These are phyloP conservation scores for Sinocyclocheilus grahami DNA, from an alignment of 2,113 vertebrate genomes.

Conservation along the genomic window DNA sequence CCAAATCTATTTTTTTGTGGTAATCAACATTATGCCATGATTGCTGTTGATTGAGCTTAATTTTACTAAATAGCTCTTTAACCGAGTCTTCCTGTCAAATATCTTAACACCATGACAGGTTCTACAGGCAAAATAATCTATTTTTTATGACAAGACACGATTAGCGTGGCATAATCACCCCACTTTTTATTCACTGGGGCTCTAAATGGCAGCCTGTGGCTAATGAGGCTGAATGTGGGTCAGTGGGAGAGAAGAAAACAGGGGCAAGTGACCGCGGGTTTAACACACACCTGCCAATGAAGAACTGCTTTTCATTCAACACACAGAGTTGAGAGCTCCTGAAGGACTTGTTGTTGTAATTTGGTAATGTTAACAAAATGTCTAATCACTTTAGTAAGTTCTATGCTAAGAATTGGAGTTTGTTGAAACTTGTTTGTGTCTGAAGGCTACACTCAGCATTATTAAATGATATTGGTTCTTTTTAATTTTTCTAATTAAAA, in stretches of 20 bases:
- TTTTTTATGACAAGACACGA: slow-evolving; percentile 53
- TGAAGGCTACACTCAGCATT: neutral
- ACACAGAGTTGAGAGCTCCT: neutral
- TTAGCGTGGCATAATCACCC: slow-evolving; percentile 62
- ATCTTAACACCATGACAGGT: neutral
- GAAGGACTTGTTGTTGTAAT: neutral
- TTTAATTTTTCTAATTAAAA: neutral
- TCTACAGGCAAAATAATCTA: slow-evolving; percentile 52
- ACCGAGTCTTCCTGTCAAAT: neutral
- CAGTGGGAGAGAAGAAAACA: slow-evolving; percentile 69
- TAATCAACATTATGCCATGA: neutral
- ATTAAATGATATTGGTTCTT: neutral
- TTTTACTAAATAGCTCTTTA: neutral
- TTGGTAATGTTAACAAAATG: neutral
- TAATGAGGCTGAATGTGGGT: slow-evolving; percentile 70
- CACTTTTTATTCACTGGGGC: slow-evolving; percentile 56
- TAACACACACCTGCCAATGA: slow-evolving; percentile 66
- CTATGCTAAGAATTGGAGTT: neutral
- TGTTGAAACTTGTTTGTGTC: neutral
- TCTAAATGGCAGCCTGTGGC: slow-evolving; percentile 63
- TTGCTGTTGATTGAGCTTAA: neutral
- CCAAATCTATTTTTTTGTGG: neutral
- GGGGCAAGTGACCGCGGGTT: slow-evolving; percentile 56
- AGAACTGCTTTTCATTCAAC: neutral
- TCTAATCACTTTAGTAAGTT: neutral